phyloP scores from a whole-genome alignment of 1,140 invertebrate species.

The Calliopsis andreniformis region DNA sequence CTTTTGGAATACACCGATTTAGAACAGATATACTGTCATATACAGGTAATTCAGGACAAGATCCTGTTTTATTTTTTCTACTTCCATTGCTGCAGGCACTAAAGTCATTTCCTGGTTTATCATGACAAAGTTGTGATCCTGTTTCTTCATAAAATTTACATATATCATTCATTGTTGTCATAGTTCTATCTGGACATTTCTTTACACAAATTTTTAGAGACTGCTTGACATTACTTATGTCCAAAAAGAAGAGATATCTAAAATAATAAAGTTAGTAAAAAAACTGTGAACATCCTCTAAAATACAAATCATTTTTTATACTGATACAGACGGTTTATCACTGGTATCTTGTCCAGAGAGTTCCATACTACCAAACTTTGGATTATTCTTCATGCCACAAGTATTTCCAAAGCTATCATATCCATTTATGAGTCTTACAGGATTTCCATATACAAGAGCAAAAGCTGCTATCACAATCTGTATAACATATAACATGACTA shows the following conservation, averaged over 20 bases:
- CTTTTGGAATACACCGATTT: slow-evolving; percentile 92
- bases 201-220: slow-evolving; percentile 95
- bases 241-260: slow-evolving; percentile 92
- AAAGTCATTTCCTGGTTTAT: slow-evolving; percentile 78
- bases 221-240: slow-evolving; percentile 88
- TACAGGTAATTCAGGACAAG: slow-evolving; percentile 88
- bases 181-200: slow-evolving; percentile 88
- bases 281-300: background rate
- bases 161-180: slow-evolving; percentile 86
- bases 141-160: slow-evolving; percentile 88
- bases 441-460: slow-evolving; percentile 94
- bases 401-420: slow-evolving; percentile 98
- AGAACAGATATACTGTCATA: slow-evolving; percentile 89
- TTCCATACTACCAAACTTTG: slow-evolving; percentile 87
- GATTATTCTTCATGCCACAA: slow-evolving; percentile 92
- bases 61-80: slow-evolving; percentile 84
- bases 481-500: slow-evolving; percentile 60
- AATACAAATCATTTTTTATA: slow-evolving; percentile 16
- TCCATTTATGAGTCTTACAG: slow-evolving; percentile 92
- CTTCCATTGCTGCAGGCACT: slow-evolving; percentile 77
- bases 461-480: slow-evolving; percentile 93
- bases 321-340: slow-evolving; percentile 85
- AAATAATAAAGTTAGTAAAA: slow-evolving; percentile 58
- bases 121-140: slow-evolving; percentile 89
- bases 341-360: slow-evolving; percentile 91